phyloP scores from a whole-genome alignment of 1,140 invertebrate genomes.

The Vollenhovia emeryi region DNA sequence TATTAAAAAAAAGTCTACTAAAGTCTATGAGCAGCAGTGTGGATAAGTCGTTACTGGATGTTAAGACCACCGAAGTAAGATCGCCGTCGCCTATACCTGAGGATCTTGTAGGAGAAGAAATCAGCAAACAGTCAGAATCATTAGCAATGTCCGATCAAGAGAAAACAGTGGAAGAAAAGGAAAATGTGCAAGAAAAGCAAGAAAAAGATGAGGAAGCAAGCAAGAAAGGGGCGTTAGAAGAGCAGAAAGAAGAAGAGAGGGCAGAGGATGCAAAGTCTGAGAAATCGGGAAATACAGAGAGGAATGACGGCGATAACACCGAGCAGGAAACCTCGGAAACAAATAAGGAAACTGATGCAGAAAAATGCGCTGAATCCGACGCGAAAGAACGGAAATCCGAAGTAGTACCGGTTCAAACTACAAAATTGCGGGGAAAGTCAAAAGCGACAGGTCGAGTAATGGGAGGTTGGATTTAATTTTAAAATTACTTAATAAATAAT shows the following conservation, averaged over 20 bases:
- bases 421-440: constrained; percentile 87
- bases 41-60: constrained; percentile 64
- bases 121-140: constrained; percentile 42
- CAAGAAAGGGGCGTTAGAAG: constrained; percentile 2
- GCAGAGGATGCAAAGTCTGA: constrained; percentile 15
- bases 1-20: constrained; percentile 71
- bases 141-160: background rate
- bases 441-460: constrained; percentile 89
- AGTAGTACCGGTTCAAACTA: constrained; percentile 72
- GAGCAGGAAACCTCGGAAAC: constrained; percentile 34
- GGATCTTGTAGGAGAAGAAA: constrained; percentile 74
- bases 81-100: constrained; percentile 81
- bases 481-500: too few relatives aligned
- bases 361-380: constrained; percentile 44
- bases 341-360: constrained; percentile 43
- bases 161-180: constrained; percentile 27
- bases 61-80: constrained; percentile 67
- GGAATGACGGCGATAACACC: constrained; percentile 31
- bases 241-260: constrained; percentile 38
- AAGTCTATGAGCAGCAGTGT: constrained; percentile 69
- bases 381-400: background rate
- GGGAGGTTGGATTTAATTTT: constrained; percentile 88
- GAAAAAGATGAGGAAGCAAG: constrained; percentile 46
- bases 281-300: constrained; percentile 34
- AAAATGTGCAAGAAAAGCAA: constrained; percentile 37